Evolutionary conservation across 2,113 vertebrate genomes (phyloP).

Genomic region (Sinocyclocheilus grahami): DNA sequence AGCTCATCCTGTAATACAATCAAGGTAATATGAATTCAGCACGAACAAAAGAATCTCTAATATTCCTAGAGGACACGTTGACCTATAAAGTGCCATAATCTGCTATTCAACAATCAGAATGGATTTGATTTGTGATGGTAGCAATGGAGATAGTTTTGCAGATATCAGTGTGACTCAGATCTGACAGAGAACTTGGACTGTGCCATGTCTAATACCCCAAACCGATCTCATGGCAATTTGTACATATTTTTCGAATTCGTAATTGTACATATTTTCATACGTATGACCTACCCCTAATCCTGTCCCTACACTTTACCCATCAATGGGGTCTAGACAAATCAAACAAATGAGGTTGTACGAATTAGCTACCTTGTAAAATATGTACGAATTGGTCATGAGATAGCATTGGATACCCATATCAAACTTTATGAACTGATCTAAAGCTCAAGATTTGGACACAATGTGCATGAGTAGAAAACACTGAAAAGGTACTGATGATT

Average conservation of each 20-base stretch:
- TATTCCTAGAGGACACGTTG: not conserved
- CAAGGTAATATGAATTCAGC: slow-evolving; percentile 2
- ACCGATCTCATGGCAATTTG: too few species aligned
- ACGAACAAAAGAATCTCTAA: not conserved
- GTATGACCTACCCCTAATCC: too few species aligned
- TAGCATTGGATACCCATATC: not conserved
- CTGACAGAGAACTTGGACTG: not conserved
- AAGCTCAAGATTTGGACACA: not conserved
- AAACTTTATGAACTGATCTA: not conserved
- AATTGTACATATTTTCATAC: too few species aligned
- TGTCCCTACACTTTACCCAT: too few species aligned
- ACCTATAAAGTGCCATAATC: not conserved
- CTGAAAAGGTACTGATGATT: not conserved
- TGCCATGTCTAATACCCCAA: not conserved
- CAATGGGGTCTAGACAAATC: too few species aligned
- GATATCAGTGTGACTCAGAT: slow-evolving; percentile 18
- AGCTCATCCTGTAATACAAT: slow-evolving; percentile 24
- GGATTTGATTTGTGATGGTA: slow-evolving; percentile 9
- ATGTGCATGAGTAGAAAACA: not conserved
- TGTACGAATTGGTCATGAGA: too few species aligned
- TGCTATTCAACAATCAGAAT: not conserved
- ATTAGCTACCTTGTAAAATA: too few species aligned
- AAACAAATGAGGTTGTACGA: too few species aligned
- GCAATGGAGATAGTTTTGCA: slow-evolving; percentile 21
- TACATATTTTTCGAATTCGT: too few species aligned